phyloP scores from a whole-genome alignment of 2,888 invertebrate species.

The Ferrisia virgata region DNA sequence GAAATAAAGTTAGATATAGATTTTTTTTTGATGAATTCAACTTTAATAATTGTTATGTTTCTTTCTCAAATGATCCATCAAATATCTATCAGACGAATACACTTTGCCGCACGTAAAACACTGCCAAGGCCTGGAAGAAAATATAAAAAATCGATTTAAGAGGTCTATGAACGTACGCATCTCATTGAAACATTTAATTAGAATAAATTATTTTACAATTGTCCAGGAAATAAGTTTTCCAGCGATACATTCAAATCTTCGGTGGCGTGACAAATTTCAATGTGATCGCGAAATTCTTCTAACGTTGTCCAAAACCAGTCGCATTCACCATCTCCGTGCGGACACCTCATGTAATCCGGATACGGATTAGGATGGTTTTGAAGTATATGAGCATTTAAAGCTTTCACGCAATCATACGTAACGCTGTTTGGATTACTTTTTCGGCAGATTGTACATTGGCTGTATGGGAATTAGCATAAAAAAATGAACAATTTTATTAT shows the following conservation, averaged over 20 bases:
- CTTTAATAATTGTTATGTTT: background rate
- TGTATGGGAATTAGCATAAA: background rate
- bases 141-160: background rate
- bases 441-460: background rate
- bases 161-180: too few species aligned
- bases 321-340: background rate
- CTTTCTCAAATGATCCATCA: background rate
- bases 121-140: background rate
- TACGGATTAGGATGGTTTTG: background rate
- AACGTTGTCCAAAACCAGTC: background rate
- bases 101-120: background rate
- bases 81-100: background rate
- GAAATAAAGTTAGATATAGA: too few species aligned
- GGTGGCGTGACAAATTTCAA: background rate
- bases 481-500: background rate
- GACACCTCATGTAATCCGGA: background rate
- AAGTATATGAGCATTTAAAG: background rate
- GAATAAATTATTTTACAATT: background rate
- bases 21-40: too few species aligned
- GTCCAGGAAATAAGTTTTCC: background rate
- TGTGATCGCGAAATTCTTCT: background rate
- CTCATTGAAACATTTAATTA: background rate
- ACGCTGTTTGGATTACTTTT: background rate
- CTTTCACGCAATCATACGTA: background rate
- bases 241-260: background rate